Evolutionary conservation across 2,888 invertebrate genomes (phyloP).

Genomic region (Andrena dorsata): DNA sequence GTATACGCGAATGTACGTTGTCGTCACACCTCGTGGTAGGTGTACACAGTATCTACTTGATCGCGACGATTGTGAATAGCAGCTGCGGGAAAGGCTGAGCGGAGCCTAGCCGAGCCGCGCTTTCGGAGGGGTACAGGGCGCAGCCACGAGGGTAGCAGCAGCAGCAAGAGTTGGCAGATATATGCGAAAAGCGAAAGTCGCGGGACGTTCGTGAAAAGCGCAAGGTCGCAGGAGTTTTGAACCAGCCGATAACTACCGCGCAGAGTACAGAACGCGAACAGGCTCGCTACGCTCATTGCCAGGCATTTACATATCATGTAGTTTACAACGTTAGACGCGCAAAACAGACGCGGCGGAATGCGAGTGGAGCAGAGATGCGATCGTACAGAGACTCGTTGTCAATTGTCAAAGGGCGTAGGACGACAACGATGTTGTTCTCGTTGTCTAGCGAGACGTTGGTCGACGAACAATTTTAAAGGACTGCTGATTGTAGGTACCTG

Average conservation of each 20-base stretch:
- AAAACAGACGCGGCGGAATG: background rate
- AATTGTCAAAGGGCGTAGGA: background rate
- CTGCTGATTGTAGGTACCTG: constrained; percentile 73
- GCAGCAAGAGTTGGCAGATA: constrained; percentile 64
- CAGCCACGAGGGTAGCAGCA: constrained; percentile 66
- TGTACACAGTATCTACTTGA: constrained; percentile 25
- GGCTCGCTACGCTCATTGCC: background rate
- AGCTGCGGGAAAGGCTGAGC: background rate
- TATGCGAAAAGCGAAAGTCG: constrained; percentile 71
- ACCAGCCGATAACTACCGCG: constrained; percentile 29
- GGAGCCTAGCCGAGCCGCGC: constrained; percentile 11
- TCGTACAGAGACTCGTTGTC: background rate
- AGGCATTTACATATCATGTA: no score
- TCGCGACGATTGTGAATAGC: constrained; percentile 3
- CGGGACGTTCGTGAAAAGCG: constrained; percentile 63
- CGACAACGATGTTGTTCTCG: background rate
- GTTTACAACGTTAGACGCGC: background rate
- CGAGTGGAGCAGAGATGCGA: background rate
- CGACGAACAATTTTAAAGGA: constrained; percentile 45
- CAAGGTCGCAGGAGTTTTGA: constrained; percentile 43
- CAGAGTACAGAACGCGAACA: background rate
- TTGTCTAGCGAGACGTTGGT: background rate
- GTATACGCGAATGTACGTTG: constrained; percentile 72
- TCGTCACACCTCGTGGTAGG: constrained; percentile 67
- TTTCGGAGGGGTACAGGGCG: constrained; percentile 59